These are phyloP conservation scores for Megastigmus dorsalis DNA, from an alignment of 2,888 invertebrate species.

Conservation along the genomic window DNA sequence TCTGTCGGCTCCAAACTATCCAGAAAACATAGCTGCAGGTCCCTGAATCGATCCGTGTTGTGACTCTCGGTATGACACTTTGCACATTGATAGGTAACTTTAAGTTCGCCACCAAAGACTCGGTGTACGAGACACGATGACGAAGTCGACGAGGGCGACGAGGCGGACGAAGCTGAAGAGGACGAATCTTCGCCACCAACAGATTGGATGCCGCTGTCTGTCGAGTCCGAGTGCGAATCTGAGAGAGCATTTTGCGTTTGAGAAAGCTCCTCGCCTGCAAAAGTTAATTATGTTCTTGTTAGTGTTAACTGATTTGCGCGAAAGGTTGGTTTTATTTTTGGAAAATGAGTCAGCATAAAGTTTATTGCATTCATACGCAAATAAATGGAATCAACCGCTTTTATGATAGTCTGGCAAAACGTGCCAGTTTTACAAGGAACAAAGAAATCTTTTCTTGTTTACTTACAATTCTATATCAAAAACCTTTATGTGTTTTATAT, in stretches of 20 bases:
- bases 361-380: too few species aligned
- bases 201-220: slow-evolving; percentile 73
- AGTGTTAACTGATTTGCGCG: background rate
- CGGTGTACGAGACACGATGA: slow-evolving; percentile 78
- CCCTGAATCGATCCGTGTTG: slow-evolving; percentile 86
- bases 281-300: background rate
- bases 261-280: slow-evolving; percentile 66
- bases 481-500: too few species aligned
- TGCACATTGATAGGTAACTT: slow-evolving; percentile 84
- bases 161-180: slow-evolving; percentile 53
- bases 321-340: slow-evolving; percentile 50
- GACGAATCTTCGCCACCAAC: slow-evolving; percentile 69
- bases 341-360: slow-evolving; percentile 48
- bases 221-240: slow-evolving; percentile 72
- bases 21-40: slow-evolving; percentile 86
- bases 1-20: slow-evolving; percentile 73
- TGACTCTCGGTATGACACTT: slow-evolving; percentile 84
- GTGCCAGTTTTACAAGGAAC: too few species aligned
- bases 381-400: too few species aligned
- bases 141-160: slow-evolving; percentile 57
- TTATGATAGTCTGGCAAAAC: too few species aligned
- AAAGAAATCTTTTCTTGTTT: too few species aligned
- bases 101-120: slow-evolving; percentile 85
- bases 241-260: slow-evolving; percentile 67
- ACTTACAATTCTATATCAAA: too few species aligned